Base-by-base conservation (phyloP, 64 coral and sea anemone species). In the Catalaphyllia jardinei region DNA sequence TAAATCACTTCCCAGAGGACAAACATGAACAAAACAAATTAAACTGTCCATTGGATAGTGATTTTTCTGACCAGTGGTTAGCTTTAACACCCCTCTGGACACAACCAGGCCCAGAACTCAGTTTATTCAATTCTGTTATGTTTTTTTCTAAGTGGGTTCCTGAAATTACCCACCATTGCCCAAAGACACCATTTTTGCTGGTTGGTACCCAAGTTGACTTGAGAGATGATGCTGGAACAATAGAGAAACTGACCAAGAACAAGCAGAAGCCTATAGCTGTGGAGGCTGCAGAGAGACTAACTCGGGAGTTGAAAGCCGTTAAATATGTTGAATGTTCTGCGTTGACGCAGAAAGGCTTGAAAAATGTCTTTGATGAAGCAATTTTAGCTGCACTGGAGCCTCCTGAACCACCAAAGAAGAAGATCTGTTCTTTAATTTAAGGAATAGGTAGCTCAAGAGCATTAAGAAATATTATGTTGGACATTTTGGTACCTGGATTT, bases 201-300 rank as follows among this genome's bases (percentile, higher is more conserved):
- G 94, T 96, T 69, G 94, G 94, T 75, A 96, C 94, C 46, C 94
- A 96, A 71, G 94, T 96, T 46, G 94, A 96, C 79, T 87, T 96
- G 39, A 59, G 94, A 15, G 94, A 96, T 80, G 94, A 96, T 74
- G 94, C 87, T 12, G 82, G 87, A 78, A 96, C 94, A 14, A 87
- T 96, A 90, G 94, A 96, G 30, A 96, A 96, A 65, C 82, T 96
- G 39, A 88, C 91, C 61, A 96, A 96, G 91, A 96, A 96, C 52
- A 93, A 92, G 31, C 94, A 96, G 87, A 96, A 93, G 83, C 91
- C 94, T 42, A 90, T 93, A 27, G 78, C 94, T 31, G 88, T 96
- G 27, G 94, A 96, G 72, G 24, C 60, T 71, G 94, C 87, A 25
- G 94, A 96, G 73, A 93, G 89, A 78, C 75, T 89, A 71, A 90